Evolutionary conservation across 2,888 invertebrate species (phyloP).

Genomic region (Sipha maydis): DNA sequence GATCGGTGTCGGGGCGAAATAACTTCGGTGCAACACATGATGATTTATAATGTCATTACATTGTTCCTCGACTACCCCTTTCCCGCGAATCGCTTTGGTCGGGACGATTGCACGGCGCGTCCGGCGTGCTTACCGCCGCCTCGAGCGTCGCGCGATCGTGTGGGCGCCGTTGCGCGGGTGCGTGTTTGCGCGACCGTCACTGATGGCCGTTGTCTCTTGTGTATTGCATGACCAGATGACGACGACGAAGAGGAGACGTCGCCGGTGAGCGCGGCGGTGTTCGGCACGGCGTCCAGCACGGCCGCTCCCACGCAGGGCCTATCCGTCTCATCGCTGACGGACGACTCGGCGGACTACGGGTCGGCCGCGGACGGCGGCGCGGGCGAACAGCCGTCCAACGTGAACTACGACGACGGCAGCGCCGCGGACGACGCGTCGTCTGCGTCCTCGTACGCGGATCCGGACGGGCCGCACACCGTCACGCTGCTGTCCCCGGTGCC

Average conservation of each 20-base stretch:
- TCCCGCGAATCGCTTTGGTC: not conserved
- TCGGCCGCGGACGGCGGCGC: conserved; percentile 65
- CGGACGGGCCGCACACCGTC: conserved; percentile 66
- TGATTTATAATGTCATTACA: not conserved
- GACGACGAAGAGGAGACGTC: conserved; percentile 67
- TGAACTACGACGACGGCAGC: conserved; percentile 67
- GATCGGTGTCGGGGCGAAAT: too few relatives aligned
- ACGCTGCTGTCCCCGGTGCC: conserved; percentile 64
- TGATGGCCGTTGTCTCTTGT: not conserved
- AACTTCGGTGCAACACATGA: too few relatives aligned
- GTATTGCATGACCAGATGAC: conserved; percentile 67
- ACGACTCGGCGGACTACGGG: conserved; percentile 66
- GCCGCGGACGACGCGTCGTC: conserved; percentile 67
- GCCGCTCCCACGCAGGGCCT: conserved; percentile 65
- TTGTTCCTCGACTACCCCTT: not conserved
- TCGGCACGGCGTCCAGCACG: conserved; percentile 69
- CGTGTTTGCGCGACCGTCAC: not conserved
- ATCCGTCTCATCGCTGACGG: conserved; percentile 67
- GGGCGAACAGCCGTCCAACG: conserved; percentile 67
- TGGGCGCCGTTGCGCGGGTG: too few relatives aligned
- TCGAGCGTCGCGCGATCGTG: too few relatives aligned
- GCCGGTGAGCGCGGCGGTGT: conserved; percentile 67
- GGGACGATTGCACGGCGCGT: too few relatives aligned
- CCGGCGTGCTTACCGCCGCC: too few relatives aligned
- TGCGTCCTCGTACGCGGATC: conserved; percentile 66